These are phyloP conservation scores for Dorcus parallelipipedus DNA, from an alignment of 2,888 invertebrate genomes.

Conservation along the genomic window DNA sequence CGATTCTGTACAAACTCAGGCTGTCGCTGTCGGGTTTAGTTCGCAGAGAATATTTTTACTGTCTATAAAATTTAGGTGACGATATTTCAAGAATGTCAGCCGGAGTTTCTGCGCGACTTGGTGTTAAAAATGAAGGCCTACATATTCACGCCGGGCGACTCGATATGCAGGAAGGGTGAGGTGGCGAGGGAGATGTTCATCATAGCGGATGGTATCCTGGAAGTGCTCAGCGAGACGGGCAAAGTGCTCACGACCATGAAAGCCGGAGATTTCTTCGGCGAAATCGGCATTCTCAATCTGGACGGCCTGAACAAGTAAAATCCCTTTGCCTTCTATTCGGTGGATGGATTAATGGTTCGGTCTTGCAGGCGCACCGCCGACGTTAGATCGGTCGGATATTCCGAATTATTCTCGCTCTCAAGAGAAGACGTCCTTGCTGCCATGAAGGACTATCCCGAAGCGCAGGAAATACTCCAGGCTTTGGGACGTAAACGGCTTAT, in stretches of 20 bases:
- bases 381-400: constrained; percentile 93
- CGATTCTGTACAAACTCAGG: not conserved
- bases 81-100: constrained; percentile 95
- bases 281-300: constrained; percentile 93
- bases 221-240: constrained; percentile 92
- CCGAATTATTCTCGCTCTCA: constrained; percentile 90
- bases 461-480: constrained; percentile 89
- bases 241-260: constrained; percentile 93
- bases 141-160: constrained; percentile 96
- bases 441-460: constrained; percentile 96
- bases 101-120: constrained; percentile 93
- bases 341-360: not conserved
- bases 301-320: constrained; percentile 92
- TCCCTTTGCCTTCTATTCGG: not conserved
- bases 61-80: constrained; percentile 65
- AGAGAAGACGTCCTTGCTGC: constrained; percentile 91
- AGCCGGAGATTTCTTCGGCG: constrained; percentile 96
- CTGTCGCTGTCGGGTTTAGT: not conserved
- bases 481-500: constrained; percentile 81
- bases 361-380: constrained; percentile 84
- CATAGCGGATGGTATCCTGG: constrained; percentile 93
- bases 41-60: not conserved
- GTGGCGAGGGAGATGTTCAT: constrained; percentile 97
- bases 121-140: constrained; percentile 98
- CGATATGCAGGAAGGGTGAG: constrained; percentile 88